Percentiles rank a stretch among this genome's conserved stretches.
Evolutionary conservation across 1,140 invertebrate genomes (phyloP).

Genomic region (Akabosia matsudoensis): DNA sequence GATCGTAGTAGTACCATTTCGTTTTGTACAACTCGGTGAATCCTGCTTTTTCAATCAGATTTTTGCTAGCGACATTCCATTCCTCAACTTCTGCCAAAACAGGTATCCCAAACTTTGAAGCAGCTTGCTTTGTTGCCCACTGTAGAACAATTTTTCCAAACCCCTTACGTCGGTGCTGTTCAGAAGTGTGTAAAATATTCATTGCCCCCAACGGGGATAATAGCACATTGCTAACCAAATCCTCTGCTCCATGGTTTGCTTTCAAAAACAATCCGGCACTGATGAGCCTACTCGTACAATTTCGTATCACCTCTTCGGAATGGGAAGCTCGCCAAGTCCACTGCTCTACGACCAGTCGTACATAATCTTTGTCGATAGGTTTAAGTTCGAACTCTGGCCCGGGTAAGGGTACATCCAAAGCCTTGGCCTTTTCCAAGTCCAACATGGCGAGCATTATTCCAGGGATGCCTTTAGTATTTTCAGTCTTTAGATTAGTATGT

Average conservation of each 20-base stretch:
- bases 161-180: background rate
- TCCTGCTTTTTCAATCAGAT: background rate
- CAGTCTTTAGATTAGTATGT: background rate
- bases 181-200: background rate
- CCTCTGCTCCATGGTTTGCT: background rate
- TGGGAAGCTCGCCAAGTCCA: background rate
- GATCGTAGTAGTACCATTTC: slow-evolving; percentile 8
- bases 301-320: background rate
- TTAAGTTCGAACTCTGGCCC: background rate
- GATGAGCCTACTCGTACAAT: background rate
- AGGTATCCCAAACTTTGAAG: background rate
- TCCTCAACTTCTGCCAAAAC: background rate
- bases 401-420: background rate
- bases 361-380: background rate
- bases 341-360: background rate
- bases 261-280: background rate
- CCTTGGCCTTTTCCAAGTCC: background rate
- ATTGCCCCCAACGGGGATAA: background rate
- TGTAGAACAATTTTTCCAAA: background rate
- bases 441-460: slow-evolving; percentile 8
- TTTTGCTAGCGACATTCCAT: slow-evolving; percentile 1
- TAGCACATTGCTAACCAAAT: background rate
- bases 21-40: background rate
- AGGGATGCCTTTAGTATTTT: background rate
- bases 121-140: background rate